Conservation (phyloP, 2,888 invertebrate species). For the Meiosimyza decipiens region DNA sequence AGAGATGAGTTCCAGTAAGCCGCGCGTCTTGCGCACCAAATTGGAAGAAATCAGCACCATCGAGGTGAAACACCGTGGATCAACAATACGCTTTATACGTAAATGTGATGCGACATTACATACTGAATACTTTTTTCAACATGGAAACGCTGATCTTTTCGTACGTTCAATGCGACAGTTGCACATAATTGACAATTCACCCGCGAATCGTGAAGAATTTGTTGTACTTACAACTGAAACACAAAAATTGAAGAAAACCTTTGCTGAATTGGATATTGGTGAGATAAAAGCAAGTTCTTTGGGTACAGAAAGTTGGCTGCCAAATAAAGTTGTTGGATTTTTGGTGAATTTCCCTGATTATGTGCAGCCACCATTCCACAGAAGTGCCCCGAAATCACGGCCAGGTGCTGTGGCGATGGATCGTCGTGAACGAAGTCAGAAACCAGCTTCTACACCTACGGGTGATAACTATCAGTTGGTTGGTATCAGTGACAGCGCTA, state of each 20-base stretch:
- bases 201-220: slow-evolving; percentile 76
- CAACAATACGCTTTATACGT: slow-evolving; percentile 74
- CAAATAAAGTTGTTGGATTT: slow-evolving; percentile 62
- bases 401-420: slow-evolving; percentile 44
- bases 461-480: slow-evolving; percentile 61
- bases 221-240: slow-evolving; percentile 78
- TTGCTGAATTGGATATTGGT: slow-evolving; percentile 84
- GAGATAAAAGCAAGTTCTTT: slow-evolving; percentile 62
- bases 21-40: slow-evolving; percentile 70
- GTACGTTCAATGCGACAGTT: slow-evolving; percentile 60
- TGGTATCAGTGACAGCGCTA: slow-evolving; percentile 52
- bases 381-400: slow-evolving; percentile 50
- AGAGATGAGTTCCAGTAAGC: slow-evolving; percentile 51
- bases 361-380: slow-evolving; percentile 59
- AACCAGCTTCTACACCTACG: slow-evolving; percentile 45
- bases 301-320: slow-evolving; percentile 61
- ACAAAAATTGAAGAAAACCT: slow-evolving; percentile 82
- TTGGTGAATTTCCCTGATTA: slow-evolving; percentile 63
- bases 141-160: slow-evolving; percentile 82
- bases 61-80: slow-evolving; percentile 70
- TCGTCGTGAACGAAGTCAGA: slow-evolving; percentile 43
- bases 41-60: slow-evolving; percentile 76
- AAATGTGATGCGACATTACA: slow-evolving; percentile 70
- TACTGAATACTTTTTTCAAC: slow-evolving; percentile 86
- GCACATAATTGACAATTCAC: slow-evolving; percentile 57